These are phyloP conservation scores for Bucco capensis DNA, from an alignment of 2,113 vertebrate species.

Conservation along the genomic window DNA sequence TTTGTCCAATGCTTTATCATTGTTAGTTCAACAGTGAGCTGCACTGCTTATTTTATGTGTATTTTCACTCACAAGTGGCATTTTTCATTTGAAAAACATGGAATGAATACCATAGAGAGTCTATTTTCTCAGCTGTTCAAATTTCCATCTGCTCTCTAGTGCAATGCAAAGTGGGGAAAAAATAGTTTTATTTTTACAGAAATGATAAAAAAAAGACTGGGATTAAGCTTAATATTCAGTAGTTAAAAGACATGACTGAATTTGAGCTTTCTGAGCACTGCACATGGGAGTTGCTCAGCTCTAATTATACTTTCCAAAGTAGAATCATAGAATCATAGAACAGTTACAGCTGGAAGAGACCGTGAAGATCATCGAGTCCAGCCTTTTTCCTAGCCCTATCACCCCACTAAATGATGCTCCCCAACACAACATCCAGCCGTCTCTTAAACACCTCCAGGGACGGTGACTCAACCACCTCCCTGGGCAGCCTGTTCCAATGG, in stretches of 20 bases:
- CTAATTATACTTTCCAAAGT: neutral
- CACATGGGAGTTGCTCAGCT: neutral
- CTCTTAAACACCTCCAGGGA: no score
- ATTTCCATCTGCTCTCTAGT: neutral
- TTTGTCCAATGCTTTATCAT: neutral
- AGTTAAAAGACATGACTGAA: neutral
- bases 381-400: no score
- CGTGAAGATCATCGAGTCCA: no score
- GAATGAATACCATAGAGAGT: neutral
- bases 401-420: no score
- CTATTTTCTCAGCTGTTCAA: neutral
- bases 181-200: neutral
- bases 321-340: no score
- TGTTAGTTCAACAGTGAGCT: neutral
- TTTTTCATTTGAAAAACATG: neutral
- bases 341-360: no score
- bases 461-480: no score
- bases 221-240: neutral
- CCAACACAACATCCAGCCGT: no score
- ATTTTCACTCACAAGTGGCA: no score
- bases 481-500: no score
- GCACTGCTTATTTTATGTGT: neutral
- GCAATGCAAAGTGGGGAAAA: neutral
- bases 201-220: neutral
- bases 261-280: neutral